Percentiles rank a stretch among this genome's conserved stretches.
Evolutionary conservation across 2,113 vertebrate genomes (phyloP).

Genomic region (Galemys pyrenaicus): DNA sequence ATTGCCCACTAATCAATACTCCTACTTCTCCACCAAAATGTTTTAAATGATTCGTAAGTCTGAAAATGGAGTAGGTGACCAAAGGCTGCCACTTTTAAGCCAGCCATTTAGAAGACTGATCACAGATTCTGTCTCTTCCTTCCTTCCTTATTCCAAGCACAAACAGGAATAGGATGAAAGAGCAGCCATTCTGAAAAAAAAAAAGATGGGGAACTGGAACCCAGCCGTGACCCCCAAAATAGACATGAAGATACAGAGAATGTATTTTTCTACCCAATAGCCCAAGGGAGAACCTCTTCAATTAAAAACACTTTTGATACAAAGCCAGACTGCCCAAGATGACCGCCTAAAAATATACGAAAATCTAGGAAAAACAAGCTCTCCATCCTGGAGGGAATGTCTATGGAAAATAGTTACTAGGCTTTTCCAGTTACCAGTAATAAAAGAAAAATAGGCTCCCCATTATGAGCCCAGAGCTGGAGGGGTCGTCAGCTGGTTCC

Average conservation of each 20-base stretch:
- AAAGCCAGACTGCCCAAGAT: conserved; percentile 75
- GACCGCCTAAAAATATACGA: conserved; percentile 74
- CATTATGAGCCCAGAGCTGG: conserved; percentile 67
- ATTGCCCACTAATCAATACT: not conserved
- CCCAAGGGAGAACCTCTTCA: conserved; percentile 66
- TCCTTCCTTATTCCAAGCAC: not conserved
- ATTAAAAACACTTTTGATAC: conserved; percentile 82
- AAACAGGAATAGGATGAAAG: conserved; percentile 28
- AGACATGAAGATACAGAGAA: conserved; percentile 66
- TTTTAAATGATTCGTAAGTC: not conserved
- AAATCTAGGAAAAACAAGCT: conserved; percentile 70
- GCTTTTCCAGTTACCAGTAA: conserved; percentile 75
- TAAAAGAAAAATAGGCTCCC: conserved; percentile 74
- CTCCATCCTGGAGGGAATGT: conserved; percentile 73
- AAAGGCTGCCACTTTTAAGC: not conserved
- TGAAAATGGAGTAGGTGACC: not conserved
- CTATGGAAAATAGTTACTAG: conserved; percentile 72
- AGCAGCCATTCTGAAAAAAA: conserved; percentile 48
- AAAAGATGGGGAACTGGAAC: conserved; percentile 56
- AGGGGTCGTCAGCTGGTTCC: conserved; percentile 63
- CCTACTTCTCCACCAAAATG: not conserved
- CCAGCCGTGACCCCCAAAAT: conserved; percentile 39
- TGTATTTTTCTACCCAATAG: conserved; percentile 73
- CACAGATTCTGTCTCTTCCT: conserved; percentile 52
- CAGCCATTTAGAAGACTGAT: not conserved